Evolutionary conservation across 1,140 invertebrate species (phyloP).

Genomic region (Hormaphis cornu): DNA sequence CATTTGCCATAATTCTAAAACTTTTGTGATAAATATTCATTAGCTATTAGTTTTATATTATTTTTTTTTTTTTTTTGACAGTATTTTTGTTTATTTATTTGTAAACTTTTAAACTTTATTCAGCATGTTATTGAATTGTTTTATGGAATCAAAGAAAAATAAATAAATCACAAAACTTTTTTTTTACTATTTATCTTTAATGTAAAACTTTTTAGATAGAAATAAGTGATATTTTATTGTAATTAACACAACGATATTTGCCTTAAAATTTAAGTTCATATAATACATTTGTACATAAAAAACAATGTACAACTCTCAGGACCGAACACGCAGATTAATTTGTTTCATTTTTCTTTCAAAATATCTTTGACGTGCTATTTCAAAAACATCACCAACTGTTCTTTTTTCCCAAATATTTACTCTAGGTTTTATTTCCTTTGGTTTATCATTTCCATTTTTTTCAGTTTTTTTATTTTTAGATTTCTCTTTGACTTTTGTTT

Average conservation of each 20-base stretch:
- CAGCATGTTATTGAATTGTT: not conserved
- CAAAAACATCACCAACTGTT: slow-evolving; percentile 69
- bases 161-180: not conserved
- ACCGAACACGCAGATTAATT: not conserved
- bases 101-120: not conserved
- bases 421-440: slow-evolving; percentile 36
- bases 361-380: slow-evolving; percentile 69
- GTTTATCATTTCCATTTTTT: slow-evolving; percentile 37
- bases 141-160: not conserved
- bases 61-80: not conserved
- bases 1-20: not conserved
- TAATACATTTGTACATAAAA: too few species aligned
- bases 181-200: not conserved
- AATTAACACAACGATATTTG: too few species aligned
- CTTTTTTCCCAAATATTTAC: slow-evolving; percentile 69
- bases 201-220: too few species aligned
- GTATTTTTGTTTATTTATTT: not conserved
- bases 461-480: slow-evolving; percentile 35
- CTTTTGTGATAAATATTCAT: slow-evolving; percentile 7
- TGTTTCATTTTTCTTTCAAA: slow-evolving; percentile 60
- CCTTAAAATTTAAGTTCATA: too few species aligned
- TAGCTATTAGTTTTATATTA: too few species aligned
- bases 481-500: slow-evolving; percentile 39
- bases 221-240: too few species aligned
- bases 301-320: not conserved